Base-by-base conservation (phyloP, 1,140 invertebrate species). In the Teleogryllus occipitalis region DNA sequence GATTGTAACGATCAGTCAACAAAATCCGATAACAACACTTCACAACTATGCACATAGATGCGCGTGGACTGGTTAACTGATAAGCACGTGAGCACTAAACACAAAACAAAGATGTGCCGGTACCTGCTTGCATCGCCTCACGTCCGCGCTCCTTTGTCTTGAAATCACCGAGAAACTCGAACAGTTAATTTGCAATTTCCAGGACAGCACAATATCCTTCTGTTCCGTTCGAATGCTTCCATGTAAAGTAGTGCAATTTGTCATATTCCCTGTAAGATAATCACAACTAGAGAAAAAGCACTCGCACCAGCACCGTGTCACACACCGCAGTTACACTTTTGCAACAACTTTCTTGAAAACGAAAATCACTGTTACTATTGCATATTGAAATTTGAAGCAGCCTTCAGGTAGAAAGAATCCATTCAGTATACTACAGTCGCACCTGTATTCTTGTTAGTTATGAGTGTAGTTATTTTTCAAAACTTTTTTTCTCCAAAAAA, bases 81-180 rank as follows among this genome's bases (percentile, higher is more conserved):
- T 65, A 18, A 65, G 18, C 54, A 77, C 22, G 76, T 47, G 22
- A 27, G 18, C 14, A 77, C 46, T 8, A 77, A 77, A n/a, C 21
- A 18, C 27, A 48, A 77, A 77, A n/a, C 76, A 47, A 47, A 46
- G 22, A 10, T 47, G 76, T 47, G 18, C 39, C 46, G 27, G 76
- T 77, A 77, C 76, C 76, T 77, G 76, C 46, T 77, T 77, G 76
- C 76, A 77, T 77, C 76, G 76, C 76, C 76, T 77, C 76, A 10
- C 18, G 54, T 65, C 54, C 54, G 54, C 54, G 18, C 54, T 14
- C 54, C 54, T 65, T 18, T 65, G 54, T 65, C 54, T 65, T 65
- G 54, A 18, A 65, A 18, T 65, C 18, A 14, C 54, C 18, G 10
- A 65, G 54, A 10, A 18, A 65, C 54, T 14, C 54, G 54, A 65